Evolutionary conservation across 2,888 invertebrate species (phyloP).

Genomic region (Noctua janthe): DNA sequence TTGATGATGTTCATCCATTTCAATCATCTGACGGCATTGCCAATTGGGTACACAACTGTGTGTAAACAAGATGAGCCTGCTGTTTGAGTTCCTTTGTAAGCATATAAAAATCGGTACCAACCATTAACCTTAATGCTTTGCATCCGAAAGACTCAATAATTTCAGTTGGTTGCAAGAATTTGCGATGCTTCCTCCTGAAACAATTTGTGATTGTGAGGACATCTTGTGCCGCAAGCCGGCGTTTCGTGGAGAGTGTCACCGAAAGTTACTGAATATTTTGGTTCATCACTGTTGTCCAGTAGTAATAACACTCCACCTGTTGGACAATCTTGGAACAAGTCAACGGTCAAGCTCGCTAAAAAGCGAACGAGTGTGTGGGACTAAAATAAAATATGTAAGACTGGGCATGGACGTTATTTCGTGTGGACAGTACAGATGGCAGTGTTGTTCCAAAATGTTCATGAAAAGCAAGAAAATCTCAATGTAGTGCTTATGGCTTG

Average conservation of each 20-base stretch:
- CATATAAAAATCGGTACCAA: constrained; percentile 17
- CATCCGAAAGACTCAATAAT: not conserved
- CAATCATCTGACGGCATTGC: constrained; percentile 53
- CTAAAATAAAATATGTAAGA: constrained; percentile 38
- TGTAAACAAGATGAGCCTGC: not conserved
- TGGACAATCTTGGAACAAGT: constrained; percentile 39
- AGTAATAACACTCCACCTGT: constrained; percentile 53
- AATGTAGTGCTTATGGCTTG: not conserved
- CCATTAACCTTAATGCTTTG: not conserved
- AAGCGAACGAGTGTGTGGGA: constrained; percentile 12
- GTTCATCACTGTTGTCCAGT: constrained; percentile 10
- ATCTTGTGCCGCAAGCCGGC: constrained; percentile 50
- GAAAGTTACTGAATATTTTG: constrained; percentile 14
- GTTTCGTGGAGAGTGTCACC: constrained; percentile 14
- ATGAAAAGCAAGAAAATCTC: not conserved
- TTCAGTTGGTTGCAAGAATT: not conserved
- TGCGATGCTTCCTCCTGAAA: constrained; percentile 8
- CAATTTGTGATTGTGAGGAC: constrained; percentile 40
- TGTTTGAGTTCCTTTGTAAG: not conserved
- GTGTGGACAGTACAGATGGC: constrained; percentile 56
- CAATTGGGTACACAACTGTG: constrained; percentile 29
- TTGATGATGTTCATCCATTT: constrained; percentile 63
- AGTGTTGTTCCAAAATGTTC: constrained; percentile 11
- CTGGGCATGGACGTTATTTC: constrained; percentile 23
- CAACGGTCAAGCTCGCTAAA: constrained; percentile 10